phyloP scores from a whole-genome alignment of 2,888 invertebrate genomes.

The Meloe dianella region DNA sequence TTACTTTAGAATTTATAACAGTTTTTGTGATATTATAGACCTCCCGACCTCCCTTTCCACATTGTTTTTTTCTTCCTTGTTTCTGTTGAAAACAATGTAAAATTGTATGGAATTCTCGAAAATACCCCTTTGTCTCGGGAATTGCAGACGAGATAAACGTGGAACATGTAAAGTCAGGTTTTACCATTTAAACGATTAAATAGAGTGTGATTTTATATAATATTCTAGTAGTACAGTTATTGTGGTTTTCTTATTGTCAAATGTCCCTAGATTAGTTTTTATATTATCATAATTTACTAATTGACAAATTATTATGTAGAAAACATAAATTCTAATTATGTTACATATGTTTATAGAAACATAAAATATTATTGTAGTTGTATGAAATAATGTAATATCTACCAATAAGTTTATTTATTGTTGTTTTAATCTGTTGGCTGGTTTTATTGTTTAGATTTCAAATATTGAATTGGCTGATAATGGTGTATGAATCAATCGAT shows the following conservation, averaged over 20 bases:
- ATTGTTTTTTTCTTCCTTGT: neutral
- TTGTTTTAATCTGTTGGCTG: slow-evolving; percentile 23
- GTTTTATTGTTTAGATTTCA: slow-evolving; percentile 21
- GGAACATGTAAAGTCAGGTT: neutral
- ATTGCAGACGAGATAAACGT: neutral
- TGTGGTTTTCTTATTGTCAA: too few relatives aligned
- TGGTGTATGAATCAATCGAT: slow-evolving; percentile 20
- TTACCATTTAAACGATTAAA: too few relatives aligned
- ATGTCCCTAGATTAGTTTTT: too few relatives aligned
- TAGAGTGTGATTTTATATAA: too few relatives aligned
- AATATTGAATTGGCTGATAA: slow-evolving; percentile 23
- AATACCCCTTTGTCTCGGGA: neutral
- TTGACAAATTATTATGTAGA: too few relatives aligned
- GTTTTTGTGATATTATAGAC: neutral
- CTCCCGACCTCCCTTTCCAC: too few relatives aligned
- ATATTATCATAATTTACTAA: too few relatives aligned
- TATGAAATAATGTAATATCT: slow-evolving; percentile 13
- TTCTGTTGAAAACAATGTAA: neutral
- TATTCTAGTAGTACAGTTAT: too few relatives aligned
- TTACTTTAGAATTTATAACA: neutral
- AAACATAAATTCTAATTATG: too few relatives aligned
- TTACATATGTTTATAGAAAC: too few relatives aligned
- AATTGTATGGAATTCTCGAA: neutral
- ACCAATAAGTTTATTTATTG: slow-evolving; percentile 21
- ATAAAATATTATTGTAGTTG: too few relatives aligned